Base-by-base conservation (phyloP, 2,797 vertebrate genomes). In the Enteromius radiatus region DNA sequence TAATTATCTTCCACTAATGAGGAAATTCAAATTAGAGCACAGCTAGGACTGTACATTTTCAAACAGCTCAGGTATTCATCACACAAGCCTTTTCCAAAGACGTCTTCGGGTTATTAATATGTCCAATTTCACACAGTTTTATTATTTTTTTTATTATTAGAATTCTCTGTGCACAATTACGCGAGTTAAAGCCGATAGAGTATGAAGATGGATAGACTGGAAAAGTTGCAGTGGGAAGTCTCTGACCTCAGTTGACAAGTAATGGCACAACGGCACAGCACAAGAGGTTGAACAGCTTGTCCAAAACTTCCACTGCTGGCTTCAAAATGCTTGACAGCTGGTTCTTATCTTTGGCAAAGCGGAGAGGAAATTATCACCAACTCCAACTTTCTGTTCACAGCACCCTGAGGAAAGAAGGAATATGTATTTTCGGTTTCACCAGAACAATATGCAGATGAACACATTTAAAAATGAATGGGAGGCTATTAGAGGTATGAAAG, bases 1-100 rank as follows among this genome's bases (percentile, higher is more conserved):
- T 76, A 83, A 86, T 86, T 86, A 83, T 83, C 76, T 76, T 63
- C 70, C 64, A 76, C 70, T 83, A 83, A 86, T 67, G 81, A 83
- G 77, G 31, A 83, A 83, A 80, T 77, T 85, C 64, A 45, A 79
- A 83, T 86, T 52, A 86, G 54, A 69, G 36, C 54, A 33, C 63
- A 83, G 76, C 36, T 61, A 65, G 14, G 19, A 71, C 31, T 78
- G 33, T 64, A 49, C 45, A n/a, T 33, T 49, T 31, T 59, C 54
- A n/a, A 47, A 59, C 64, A 23, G 41, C 67, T 81, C 65, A 76
- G 54, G 43, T 70, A 43, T 71, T 69, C 31, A 81, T 12, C 15
- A 36, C 64, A 54, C 28, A 43, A 77, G 17, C 12, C 7, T 4
- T 61, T 59, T 38, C 69, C 33, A 45, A 56, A 52, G 12, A 54